A percentile compares a stretch with the other conserved stretches of the same genome.
phyloP scores from a whole-genome alignment of 2,888 invertebrate species.

The Dicyrtomina minuta region DNA sequence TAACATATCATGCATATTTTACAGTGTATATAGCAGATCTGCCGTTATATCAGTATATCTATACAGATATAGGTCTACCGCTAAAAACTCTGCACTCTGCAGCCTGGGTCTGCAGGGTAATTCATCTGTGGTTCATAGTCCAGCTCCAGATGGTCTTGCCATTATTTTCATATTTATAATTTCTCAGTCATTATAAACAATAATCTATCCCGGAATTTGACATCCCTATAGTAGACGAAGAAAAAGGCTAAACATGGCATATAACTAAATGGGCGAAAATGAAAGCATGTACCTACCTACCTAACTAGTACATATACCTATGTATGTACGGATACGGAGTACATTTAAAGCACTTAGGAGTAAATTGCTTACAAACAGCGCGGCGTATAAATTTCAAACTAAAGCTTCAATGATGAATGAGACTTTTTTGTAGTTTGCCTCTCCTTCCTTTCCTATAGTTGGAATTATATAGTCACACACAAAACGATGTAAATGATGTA shows the following conservation, averaged over 20 bases:
- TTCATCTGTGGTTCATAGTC: neutral
- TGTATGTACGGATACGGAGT: no score
- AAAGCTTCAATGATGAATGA: conserved; percentile 16
- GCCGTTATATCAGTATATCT: no score
- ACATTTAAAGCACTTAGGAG: neutral
- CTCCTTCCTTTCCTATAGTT: neutral
- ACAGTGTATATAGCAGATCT: no score
- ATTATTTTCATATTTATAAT: neutral
- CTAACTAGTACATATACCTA: neutral
- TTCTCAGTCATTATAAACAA: no score
- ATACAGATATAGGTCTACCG: neutral
- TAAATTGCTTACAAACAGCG: conserved; percentile 9
- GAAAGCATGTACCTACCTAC: no score
- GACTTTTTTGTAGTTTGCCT: neutral
- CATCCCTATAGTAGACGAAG: neutral
- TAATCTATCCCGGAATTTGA: neutral
- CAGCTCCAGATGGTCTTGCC: conserved; percentile 4
- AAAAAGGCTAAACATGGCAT: neutral
- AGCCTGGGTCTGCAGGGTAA: no score
- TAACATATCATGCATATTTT: no score
- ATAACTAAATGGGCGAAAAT: no score
- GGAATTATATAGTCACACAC: neutral
- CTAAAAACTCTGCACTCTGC: neutral
- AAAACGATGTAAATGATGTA: neutral
- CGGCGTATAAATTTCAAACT: neutral